A percentile compares a stretch with the other conserved stretches of the same genome.
phyloP scores from a whole-genome alignment of 2,888 invertebrate species.

The Leptopilina syphax region DNA sequence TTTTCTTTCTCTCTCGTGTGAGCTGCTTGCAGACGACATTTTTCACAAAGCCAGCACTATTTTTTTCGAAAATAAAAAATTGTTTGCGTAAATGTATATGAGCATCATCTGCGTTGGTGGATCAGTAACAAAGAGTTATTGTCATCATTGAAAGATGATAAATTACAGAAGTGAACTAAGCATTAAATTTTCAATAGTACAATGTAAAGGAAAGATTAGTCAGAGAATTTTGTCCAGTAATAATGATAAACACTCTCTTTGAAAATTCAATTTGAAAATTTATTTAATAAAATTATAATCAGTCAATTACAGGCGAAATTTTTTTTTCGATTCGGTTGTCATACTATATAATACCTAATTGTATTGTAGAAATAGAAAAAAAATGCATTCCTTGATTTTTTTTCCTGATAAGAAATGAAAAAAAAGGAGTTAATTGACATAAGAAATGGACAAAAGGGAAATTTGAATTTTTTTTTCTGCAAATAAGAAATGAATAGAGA shows the following conservation, averaged over 20 bases:
- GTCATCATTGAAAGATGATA: conserved; percentile 25
- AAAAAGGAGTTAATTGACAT: no score
- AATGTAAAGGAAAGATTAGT: neutral
- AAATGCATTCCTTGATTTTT: no score
- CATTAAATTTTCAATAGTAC: conserved; percentile 3
- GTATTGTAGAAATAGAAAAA: no score
- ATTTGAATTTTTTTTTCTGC: neutral
- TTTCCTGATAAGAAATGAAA: no score
- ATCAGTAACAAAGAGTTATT: conserved; percentile 17
- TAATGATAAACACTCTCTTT: neutral
- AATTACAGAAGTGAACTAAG: conserved; percentile 3
- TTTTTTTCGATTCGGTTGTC: no score
- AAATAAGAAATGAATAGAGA: neutral
- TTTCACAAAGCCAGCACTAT: conserved; percentile 21
- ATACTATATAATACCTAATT: no score
- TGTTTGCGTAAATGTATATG: conserved; percentile 17
- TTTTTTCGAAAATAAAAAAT: conserved; percentile 3
- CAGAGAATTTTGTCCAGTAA: conserved; percentile 1
- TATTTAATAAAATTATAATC: neutral
- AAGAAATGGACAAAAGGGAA: no score
- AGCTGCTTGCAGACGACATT: conserved; percentile 19
- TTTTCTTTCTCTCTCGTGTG: neutral
- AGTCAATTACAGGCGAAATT: neutral
- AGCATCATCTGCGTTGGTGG: conserved; percentile 9
- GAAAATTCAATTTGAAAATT: neutral